These are phyloP conservation scores for Glyptemys insculpta DNA, from an alignment of 2,797 vertebrate genomes.

Conservation along the genomic window DNA sequence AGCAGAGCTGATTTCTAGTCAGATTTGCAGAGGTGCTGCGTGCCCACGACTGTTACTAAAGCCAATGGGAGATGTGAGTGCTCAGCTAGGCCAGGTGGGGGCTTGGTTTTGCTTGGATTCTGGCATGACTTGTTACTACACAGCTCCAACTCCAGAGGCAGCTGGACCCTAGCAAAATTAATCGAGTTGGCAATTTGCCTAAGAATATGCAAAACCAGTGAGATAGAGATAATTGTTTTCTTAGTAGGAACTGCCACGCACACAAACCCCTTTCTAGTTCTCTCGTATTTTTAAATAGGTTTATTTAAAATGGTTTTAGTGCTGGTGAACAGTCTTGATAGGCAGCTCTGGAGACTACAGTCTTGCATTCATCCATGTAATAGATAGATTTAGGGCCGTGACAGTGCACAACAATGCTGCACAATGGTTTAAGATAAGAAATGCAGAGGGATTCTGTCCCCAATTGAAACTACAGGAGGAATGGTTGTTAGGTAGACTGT, in stretches of 20 bases:
- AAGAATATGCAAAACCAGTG: background rate
- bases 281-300: background rate
- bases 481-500: fast-evolving
- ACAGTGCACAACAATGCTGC: background rate
- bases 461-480: background rate
- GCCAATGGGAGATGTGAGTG: fast-evolving
- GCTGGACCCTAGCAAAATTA: background rate
- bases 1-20: background rate
- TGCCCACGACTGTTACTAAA: background rate
- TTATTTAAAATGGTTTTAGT: background rate
- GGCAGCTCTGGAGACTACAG: background rate
- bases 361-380: background rate
- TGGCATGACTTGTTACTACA: background rate
- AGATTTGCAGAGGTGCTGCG: conserved; percentile 18
- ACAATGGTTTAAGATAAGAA: background rate
- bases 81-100: background rate
- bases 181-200: conserved; percentile 5
- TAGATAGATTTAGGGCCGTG: background rate
- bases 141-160: conserved; percentile 20
- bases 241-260: background rate
- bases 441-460: background rate
- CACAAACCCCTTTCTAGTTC: background rate
- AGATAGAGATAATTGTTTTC: background rate
- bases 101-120: background rate
- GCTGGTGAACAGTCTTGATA: background rate